Evolutionary conservation across 1,140 invertebrate species (phyloP).

Genomic region (Rhyacophila brunnea): DNA sequence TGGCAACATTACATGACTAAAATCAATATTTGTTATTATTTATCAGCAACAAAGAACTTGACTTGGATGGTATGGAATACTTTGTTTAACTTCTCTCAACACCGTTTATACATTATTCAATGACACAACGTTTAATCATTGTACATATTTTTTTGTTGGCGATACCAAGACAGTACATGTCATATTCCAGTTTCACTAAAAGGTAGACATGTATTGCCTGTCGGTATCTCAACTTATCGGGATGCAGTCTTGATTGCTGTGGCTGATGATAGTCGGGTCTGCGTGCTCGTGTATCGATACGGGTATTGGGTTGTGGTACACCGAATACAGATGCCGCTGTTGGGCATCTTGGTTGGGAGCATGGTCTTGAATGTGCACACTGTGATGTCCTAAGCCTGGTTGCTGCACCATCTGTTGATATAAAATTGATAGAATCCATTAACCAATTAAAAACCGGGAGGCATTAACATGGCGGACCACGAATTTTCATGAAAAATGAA

Average conservation of each 20-base stretch:
- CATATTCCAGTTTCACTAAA: not conserved
- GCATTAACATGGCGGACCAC: no score
- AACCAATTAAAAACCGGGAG: no score
- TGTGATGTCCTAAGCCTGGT: not conserved
- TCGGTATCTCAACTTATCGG: slow-evolving; percentile 30
- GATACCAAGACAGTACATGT: not conserved
- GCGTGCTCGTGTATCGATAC: slow-evolving; percentile 19
- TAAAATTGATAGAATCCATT: no score
- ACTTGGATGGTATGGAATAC: no score
- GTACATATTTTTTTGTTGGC: not conserved
- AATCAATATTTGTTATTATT: no score
- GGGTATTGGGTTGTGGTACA: slow-evolving; percentile 27
- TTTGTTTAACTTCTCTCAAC: no score
- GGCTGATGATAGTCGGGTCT: slow-evolving; percentile 19
- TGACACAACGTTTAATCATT: no score
- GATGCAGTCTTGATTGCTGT: slow-evolving; percentile 32
- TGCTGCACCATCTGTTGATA: slow-evolving; percentile 13
- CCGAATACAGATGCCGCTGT: slow-evolving; percentile 23
- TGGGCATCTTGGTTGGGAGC: slow-evolving; percentile 7
- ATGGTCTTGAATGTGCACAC: slow-evolving; percentile 19
- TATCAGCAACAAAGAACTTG: no score
- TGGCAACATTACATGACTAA: no score
- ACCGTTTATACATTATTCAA: no score
- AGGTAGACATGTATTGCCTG: not conserved
- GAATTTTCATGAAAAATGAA: no score